These are phyloP conservation scores for Zygaena filipendulae DNA, from an alignment of 2,888 invertebrate genomes.

Conservation along the genomic window DNA sequence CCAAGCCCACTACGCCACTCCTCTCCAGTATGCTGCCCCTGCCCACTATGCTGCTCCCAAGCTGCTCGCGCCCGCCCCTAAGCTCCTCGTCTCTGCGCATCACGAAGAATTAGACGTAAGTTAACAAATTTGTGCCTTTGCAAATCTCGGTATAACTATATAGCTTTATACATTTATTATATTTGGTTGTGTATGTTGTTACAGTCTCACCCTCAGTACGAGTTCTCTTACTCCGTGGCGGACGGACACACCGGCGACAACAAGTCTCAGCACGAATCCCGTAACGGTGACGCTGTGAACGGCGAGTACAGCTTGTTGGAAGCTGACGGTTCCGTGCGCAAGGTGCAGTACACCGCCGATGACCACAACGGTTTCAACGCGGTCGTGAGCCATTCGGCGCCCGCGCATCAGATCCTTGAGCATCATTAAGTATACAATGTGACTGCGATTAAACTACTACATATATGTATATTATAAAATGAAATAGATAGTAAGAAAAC, in stretches of 20 bases:
- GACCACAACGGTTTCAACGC: conserved; percentile 63
- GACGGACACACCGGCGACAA: conserved; percentile 70
- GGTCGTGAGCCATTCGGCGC: conserved; percentile 46
- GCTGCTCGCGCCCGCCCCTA: conserved; percentile 26
- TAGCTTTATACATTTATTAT: background rate
- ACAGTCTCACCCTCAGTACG: conserved; percentile 69
- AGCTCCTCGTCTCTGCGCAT: conserved; percentile 26
- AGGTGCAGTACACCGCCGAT: conserved; percentile 63
- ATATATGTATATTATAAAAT: too few species aligned
- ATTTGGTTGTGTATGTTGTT: conserved; percentile 4
- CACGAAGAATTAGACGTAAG: conserved; percentile 42
- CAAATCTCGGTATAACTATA: background rate
- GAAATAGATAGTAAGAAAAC: too few species aligned
- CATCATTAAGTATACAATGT: conserved; percentile 31
- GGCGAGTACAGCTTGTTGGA: conserved; percentile 55
- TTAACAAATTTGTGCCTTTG: too few species aligned
- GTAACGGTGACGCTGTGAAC: conserved; percentile 71
- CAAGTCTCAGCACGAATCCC: conserved; percentile 68
- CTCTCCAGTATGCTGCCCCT: conserved; percentile 16
- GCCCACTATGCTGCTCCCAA: conserved; percentile 19
- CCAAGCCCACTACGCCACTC: conserved; percentile 17
- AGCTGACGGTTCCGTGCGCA: conserved; percentile 64
- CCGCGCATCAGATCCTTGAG: conserved; percentile 31
- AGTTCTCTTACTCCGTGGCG: conserved; percentile 66
- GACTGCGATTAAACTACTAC: too few species aligned